Evolutionary conservation across 2,888 invertebrate genomes (phyloP), one percentile per base, ranked within the genome.

Genomic region (Xestia xanthographa): DNA sequence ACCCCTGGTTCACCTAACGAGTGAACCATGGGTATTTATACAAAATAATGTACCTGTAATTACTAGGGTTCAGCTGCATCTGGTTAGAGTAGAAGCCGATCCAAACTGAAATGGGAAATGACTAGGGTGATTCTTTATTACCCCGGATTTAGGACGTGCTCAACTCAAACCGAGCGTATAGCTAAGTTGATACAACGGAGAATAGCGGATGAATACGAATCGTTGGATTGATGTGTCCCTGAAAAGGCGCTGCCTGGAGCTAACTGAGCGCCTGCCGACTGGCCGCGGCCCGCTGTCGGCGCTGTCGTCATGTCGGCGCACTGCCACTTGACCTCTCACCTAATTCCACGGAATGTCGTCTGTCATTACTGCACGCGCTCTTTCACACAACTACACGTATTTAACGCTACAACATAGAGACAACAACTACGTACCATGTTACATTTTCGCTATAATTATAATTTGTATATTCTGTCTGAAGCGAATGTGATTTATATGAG

Each of bases 311-410:
- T 56, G 66, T 22, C 66, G 43, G 65, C 75, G 65, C 65, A 53
- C 65, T 53, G 53, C 72, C 83, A 86, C 81, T 86, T 86, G 81
- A 83, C 86, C 86, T 67, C 75, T 86, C 86, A 86, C 77, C 86
- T 76, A 75, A 76, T 78, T 86, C 67, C 63, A 62, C 29, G 80
- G 75, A 85, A 85, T 85, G 78, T 83, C 78, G 70, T 66, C 62
- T 67, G 66, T 77, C 79, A 66, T 74, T 71, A 80, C 79, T 75
- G 70, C 62, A 74, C 56, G 56, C 56, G 58, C 62, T 80, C 29
- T 73, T 66, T 48, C 66, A 70, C 66, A 17, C 34, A 34, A 43
- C 34, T 45, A 41, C 22, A 20, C 41, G 6, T 56, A 53, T 56
- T 62, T 62, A 56, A 72, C 65, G 66, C 41, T 34, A 41, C 66